phyloP scores from a whole-genome alignment of 2,888 invertebrate species.

The Agrochola lota region DNA sequence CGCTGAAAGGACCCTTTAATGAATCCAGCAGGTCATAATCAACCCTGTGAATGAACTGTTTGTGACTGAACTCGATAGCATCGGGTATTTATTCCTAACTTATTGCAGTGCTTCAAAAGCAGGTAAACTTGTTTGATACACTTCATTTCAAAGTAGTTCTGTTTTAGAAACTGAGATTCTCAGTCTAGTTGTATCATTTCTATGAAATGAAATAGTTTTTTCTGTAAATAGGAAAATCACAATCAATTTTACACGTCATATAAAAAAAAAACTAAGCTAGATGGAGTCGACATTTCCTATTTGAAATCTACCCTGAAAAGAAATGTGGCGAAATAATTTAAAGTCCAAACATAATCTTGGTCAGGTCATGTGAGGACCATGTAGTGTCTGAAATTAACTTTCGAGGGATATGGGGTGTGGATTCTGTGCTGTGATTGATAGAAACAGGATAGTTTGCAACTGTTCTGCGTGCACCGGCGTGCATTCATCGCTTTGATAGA shows the following conservation, averaged over 20 bases:
- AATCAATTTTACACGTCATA: background rate
- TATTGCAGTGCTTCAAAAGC: background rate
- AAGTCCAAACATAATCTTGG: too few species aligned
- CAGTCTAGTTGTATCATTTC: background rate
- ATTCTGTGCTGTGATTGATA: background rate
- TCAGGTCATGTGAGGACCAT: too few species aligned
- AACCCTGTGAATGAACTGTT: background rate
- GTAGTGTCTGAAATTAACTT: background rate
- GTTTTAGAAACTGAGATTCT: background rate
- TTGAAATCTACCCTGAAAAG: background rate
- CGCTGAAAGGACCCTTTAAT: background rate
- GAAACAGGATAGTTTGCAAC: background rate
- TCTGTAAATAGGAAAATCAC: background rate
- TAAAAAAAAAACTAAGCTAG: background rate
- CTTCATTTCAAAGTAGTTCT: background rate
- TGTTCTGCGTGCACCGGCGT: background rate
- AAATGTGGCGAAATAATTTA: background rate
- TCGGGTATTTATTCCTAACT: background rate
- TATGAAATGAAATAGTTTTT: background rate
- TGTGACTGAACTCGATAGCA: background rate
- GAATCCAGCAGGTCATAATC: too few species aligned
- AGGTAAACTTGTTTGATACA: background rate
- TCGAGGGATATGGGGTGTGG: background rate
- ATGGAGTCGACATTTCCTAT: background rate
- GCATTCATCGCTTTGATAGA: background rate